Evolutionary conservation across 2,113 vertebrate genomes (phyloP).

Genomic region (Oxyura jamaicensis): DNA sequence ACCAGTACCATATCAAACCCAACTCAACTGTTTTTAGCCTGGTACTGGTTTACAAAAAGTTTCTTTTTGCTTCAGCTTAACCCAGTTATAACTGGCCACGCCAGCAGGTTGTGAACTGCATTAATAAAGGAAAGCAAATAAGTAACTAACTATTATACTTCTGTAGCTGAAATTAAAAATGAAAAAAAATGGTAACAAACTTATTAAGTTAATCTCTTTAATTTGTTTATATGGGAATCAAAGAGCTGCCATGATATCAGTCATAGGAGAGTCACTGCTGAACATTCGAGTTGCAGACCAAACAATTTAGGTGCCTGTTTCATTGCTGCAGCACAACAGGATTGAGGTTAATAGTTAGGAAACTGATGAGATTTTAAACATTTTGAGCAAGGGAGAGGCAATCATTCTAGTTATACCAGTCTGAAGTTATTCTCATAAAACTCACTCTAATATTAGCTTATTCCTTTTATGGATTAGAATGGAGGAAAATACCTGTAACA

Average conservation of each 20-base stretch:
- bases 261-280: background rate
- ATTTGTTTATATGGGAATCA: background rate
- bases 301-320: background rate
- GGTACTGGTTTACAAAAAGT: background rate
- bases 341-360: background rate
- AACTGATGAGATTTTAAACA: background rate
- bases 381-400: constrained; percentile 5
- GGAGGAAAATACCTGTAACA: background rate
- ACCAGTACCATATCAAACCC: background rate
- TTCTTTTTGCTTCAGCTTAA: background rate
- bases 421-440: constrained; percentile 31
- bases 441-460: background rate
- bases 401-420: background rate
- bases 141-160: background rate
- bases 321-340: background rate
- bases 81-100: background rate
- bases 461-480: background rate
- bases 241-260: background rate
- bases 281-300: background rate
- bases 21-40: background rate
- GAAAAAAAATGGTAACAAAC: background rate
- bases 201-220: background rate
- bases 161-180: background rate
- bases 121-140: background rate
- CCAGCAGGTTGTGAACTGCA: background rate